A percentile compares a stretch with the other conserved stretches of the same genome.
Conservation (phyloP, 2,113 vertebrate species). For the Gavialis gangeticus region DNA sequence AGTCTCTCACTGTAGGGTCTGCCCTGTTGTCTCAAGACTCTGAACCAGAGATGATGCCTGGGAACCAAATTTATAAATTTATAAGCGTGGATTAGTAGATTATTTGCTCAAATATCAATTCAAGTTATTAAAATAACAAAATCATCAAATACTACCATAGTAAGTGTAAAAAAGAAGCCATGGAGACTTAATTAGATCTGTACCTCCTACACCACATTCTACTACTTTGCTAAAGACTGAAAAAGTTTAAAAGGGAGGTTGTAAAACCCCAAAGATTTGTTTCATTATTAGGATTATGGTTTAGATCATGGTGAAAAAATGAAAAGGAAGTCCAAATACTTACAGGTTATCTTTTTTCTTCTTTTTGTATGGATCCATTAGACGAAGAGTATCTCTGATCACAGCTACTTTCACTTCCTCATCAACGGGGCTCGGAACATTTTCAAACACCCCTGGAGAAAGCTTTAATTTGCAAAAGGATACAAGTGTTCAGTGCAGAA, state of each 20-base stretch:
- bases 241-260: not conserved
- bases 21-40: not conserved
- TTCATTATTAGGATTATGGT: not conserved
- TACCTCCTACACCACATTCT: not conserved
- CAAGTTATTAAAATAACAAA: not conserved
- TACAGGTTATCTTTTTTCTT: slow-evolving; percentile 76
- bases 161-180: not conserved
- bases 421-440: slow-evolving; percentile 93
- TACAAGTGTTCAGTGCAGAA: not conserved
- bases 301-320: not conserved
- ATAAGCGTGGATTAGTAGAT: not conserved
- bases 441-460: slow-evolving; percentile 92
- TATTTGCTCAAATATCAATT: not conserved
- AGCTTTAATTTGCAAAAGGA: slow-evolving; percentile 81
- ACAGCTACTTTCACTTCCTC: slow-evolving; percentile 96
- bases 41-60: not conserved
- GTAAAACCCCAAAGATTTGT: not conserved
- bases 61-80: not conserved
- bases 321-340: slow-evolving; percentile 44
- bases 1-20: too few species aligned
- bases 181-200: not conserved
- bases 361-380: slow-evolving; percentile 89
- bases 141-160: not conserved
- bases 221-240: not conserved
- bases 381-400: slow-evolving; percentile 94